Evolutionary conservation across 2,888 invertebrate genomes (phyloP), one percentile per base, ranked within the genome.

Genomic region (Aplocera efformata): DNA sequence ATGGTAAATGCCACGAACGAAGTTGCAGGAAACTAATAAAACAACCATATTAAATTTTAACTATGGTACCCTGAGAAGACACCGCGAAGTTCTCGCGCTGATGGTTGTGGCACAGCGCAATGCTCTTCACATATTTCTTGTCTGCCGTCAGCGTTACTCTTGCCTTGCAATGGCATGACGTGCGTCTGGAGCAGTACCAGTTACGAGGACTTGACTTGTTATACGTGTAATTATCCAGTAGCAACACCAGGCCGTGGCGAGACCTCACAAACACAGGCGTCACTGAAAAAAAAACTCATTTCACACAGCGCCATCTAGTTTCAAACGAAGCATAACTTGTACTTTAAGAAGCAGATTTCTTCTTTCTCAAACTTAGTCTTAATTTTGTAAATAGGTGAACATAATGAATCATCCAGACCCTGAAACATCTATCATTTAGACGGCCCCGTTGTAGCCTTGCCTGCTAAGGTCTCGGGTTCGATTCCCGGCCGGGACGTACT

Each of bases 141-240:
- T 60, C 51, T 0, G 42, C 11, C 0, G 59, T 53, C 6, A 60
- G 32, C 30, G 57, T 63, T 1, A 62, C 34, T 10, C 40, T 56
- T 5, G 60, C 63, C 32, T 55, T 63, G 35, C 64, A 65, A 17
- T 48, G 42, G 6, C 23, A 31, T 3, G 52, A 39, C 1, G 45
- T 37, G 5, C 58, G 53, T 3, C 55, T 48, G 0, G 63, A 61
- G 26, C 67, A 67, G 26, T 65, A 58, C 54, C 56, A 67, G 41
- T 53, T 51, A 6, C 38, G 20, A 11, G 35, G 50, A 1, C 34
- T 45, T 0, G 55, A 53, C 10, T 46, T 53, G 31, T 49, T 62
- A 34, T 60, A 67, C 0, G 63, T 67, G 22, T 36, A 66, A 1
- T 62, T 60, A 13, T 64, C 49, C 7, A 49, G 33, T 1, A 64